Conservation (phyloP, 2,113 vertebrate species). For the Psephotus haematonotus region DNA sequence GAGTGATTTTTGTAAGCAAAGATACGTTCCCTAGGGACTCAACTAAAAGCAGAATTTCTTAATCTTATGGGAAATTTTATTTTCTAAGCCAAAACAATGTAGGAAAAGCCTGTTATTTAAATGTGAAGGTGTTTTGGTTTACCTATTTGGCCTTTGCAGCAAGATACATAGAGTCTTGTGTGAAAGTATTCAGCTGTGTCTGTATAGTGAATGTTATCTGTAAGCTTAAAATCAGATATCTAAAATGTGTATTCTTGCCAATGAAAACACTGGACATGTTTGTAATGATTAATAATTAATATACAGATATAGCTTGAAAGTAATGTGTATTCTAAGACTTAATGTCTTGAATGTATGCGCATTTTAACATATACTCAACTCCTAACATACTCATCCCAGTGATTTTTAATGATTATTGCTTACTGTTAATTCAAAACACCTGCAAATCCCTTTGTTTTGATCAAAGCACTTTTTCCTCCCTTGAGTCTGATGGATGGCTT, state of each 20-base stretch:
- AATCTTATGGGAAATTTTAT: slow-evolving; percentile 52
- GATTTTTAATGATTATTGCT: slow-evolving; percentile 68
- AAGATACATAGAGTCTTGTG: background rate
- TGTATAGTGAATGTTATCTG: background rate
- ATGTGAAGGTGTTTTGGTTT: slow-evolving; percentile 43
- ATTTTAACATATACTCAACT: no score
- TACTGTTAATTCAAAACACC: slow-evolving; percentile 76
- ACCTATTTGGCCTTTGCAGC: slow-evolving; percentile 25
- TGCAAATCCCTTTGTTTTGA: slow-evolving; percentile 77
- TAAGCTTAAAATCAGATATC: background rate
- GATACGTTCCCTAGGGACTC: background rate
- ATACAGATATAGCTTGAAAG: slow-evolving; percentile 9
- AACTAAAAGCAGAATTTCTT: slow-evolving; percentile 60
- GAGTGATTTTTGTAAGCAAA: slow-evolving; percentile 44
- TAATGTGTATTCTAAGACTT: background rate
- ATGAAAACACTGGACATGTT: background rate
- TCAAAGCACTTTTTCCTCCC: slow-evolving; percentile 59
- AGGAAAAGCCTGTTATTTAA: background rate
- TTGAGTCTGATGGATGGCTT: slow-evolving; percentile 70
- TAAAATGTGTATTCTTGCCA: background rate
- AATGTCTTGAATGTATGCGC: background rate
- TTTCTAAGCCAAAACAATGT: slow-evolving; percentile 52
- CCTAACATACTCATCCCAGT: slow-evolving; percentile 17
- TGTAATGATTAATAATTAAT: background rate
- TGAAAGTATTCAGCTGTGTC: background rate